Evolutionary conservation across 1,140 invertebrate species (phyloP), one percentile per base, ranked within the genome.

Genomic region (Dinoponera quadriceps): DNA sequence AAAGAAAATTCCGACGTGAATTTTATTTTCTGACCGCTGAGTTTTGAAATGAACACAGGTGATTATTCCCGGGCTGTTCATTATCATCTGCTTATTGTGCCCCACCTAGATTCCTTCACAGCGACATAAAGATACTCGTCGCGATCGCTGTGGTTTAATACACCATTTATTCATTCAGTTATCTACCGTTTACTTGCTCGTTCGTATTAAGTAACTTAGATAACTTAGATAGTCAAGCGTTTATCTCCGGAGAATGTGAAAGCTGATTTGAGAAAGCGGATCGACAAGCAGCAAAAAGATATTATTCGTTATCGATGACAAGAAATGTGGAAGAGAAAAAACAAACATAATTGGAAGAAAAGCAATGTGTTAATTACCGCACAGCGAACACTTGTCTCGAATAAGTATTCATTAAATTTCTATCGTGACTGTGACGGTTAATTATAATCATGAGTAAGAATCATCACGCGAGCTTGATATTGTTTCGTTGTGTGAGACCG

Each of bases 401-500:
- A 73, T 13, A 74, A 62, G 16, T 20, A 13, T 25, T 60, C 22
- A n/a, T 9, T 20, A 71, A 59, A 71, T 54, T 65, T n/a, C 7
- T 54, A 29, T 22, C 16, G 5, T 80, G 29, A 80, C 27, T 59
- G 54, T 11, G 54, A 55, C 11, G n/a, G 20, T 55, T 55, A 55
- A 55, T 55, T 55, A 55, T 78, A 57, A 69, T 78, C 69, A 51
- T 13, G 25, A 20, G 2, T 7, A 38, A 20, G 20, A 18, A 80
- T 71, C 55, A 71, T 57, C 51, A 80, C 55, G 16, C 38, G 20
- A 69, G 25, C 38, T 5, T 11, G 38, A 59, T 69, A 18, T 33
- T 5, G 7, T 22, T 44, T 78, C 51, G 63, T 27, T 44, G 20
- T 33, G 51, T 4, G n/a, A n/a, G 3, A 22, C 18, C n/a, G 51